Base-by-base conservation (phyloP, 92 coral and sea anemone species). In the Phenganax stokvisi region DNA sequence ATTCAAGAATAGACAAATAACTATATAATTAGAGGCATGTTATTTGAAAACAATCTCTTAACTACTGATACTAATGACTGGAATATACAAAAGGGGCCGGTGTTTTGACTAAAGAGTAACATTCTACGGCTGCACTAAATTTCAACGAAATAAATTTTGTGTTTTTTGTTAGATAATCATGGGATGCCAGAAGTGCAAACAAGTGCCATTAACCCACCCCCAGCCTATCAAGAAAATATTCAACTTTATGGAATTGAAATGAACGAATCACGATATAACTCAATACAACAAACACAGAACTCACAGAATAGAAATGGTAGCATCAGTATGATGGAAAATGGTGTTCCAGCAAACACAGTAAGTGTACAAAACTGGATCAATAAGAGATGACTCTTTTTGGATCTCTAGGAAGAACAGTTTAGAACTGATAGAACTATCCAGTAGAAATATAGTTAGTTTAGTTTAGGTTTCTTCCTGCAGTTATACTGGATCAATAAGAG, bases 151-250 rank as follows among this genome's bases (percentile, higher is more conserved):
- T 68, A 6, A 9, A 61, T 15, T 13, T 61, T 17, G 9, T 51
- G 31, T 75, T 72, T 3, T 44, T 10, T 76, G 54, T 76, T n/a
- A 76, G 81, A 76, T 29, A 76, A 76, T 55, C 56, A 60, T 9
- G 71, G 69, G 0, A 30, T 47, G 70, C 64, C 44, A 12, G 80
- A 20, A 7, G n/a, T 65, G 28, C 28, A 51, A 17, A 70, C 28
- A 58, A 76, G 56, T 15, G 15, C 69, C 20, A 44, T 57, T 28
- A 57, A 8, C 2, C 56, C 70, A 0, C 54, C 54, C 16, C 69
- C 81, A 37, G 73, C 54, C 9, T 68, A 68, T 11, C 73, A 51
- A 31, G 81, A 76, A 44, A 57, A 58, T 30, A 54, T 58, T 10
- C 56, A 76, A 30, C 81, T 76, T n/a, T 76, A 76, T 29, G 69